Evolutionary conservation across 2,113 vertebrate genomes (phyloP).

Genomic region (Erythrolamprus reginae): DNA sequence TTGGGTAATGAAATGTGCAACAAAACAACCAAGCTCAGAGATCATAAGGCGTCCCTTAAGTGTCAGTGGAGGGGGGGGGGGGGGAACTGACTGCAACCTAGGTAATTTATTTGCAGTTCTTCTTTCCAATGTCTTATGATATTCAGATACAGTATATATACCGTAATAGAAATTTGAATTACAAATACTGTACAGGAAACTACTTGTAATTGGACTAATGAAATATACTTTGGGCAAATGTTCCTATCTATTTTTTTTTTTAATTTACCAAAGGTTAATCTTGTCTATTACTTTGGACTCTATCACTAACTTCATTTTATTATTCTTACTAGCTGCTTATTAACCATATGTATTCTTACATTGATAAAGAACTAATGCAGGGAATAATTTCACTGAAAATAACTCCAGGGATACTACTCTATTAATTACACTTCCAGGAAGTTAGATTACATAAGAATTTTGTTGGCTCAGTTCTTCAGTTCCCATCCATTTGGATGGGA

Average conservation of each 20-base stretch:
- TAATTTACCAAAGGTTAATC: not conserved
- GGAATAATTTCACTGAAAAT: not conserved
- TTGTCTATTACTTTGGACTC: not conserved
- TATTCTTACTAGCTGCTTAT: slow-evolving; percentile 13
- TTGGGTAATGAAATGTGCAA: not conserved
- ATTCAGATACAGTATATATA: not conserved
- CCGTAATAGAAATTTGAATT: not conserved
- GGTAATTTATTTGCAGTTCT: not conserved
- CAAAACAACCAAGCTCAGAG: not conserved
- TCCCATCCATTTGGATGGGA: not conserved
- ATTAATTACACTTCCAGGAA: not conserved
- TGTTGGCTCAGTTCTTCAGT: not conserved
- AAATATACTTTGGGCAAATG: not conserved
- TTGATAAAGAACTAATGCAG: not conserved
- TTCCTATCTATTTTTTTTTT: not conserved
- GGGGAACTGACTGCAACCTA: not conserved
- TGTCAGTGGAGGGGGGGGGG: not conserved
- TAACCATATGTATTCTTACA: slow-evolving; percentile 22
- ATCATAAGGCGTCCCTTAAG: not conserved
- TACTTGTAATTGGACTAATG: not conserved
- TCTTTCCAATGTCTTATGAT: not conserved
- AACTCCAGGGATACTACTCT: not conserved
- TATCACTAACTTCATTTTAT: not conserved
- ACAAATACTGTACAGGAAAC: not conserved
- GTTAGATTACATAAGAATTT: not conserved